Evolutionary conservation across 37 sponge, comb jelly and placozoan genomes (phyloP).

Genomic region (Cladorhizidae sp.): DNA sequence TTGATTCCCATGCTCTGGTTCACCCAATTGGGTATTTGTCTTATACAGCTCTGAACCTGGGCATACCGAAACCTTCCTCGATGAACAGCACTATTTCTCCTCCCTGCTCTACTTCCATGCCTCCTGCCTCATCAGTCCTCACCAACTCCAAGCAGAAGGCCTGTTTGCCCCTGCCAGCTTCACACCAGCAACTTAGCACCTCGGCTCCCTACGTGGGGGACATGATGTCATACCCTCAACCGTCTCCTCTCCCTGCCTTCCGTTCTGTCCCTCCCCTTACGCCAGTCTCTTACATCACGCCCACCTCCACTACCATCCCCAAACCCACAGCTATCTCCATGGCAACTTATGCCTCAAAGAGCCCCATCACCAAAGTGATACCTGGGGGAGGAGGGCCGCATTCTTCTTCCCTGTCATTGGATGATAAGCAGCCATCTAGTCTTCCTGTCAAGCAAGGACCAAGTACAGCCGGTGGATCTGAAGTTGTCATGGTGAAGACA

Average conservation of each 20-base stretch:
- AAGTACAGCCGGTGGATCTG: too few species aligned
- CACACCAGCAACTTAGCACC: neutral
- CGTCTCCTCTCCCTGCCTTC: constrained; percentile 22
- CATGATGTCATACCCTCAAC: constrained; percentile 14
- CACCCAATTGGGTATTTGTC: too few species aligned
- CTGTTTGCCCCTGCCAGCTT: neutral
- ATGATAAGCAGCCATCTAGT: too few species aligned
- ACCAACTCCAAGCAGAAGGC: constrained; percentile 10
- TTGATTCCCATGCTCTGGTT: too few species aligned
- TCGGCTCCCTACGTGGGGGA: neutral
- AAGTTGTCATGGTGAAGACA: neutral
- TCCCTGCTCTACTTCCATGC: neutral
- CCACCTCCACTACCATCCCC: neutral
- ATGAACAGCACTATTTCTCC: neutral
- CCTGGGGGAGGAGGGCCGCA: neutral
- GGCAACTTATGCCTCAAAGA: neutral
- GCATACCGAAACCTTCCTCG: constrained; percentile 23
- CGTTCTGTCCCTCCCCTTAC: neutral
- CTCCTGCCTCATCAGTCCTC: neutral
- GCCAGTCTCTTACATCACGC: constrained; percentile 14
- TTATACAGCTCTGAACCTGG: constrained; percentile 47
- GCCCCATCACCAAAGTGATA: neutral
- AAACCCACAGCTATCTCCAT: constrained; percentile 12
- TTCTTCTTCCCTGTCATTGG: neutral
- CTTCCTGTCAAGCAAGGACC: too few species aligned